Evolutionary conservation across 1,140 invertebrate genomes (phyloP).

Genomic region (Drosophila lacteicornis): DNA sequence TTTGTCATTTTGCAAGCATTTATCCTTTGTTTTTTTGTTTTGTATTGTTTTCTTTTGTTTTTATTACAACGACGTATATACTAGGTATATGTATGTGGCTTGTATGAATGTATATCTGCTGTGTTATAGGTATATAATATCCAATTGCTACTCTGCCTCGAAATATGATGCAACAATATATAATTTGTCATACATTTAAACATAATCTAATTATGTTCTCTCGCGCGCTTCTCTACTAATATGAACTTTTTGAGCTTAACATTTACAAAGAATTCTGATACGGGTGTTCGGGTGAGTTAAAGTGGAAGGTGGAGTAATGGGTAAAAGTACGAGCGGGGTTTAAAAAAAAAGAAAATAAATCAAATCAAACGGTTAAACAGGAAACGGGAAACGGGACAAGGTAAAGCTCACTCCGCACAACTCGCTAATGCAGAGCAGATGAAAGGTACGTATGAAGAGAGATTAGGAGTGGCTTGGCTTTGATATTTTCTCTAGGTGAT

Average conservation of each 20-base stretch:
- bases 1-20: conserved; percentile 58
- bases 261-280: conserved; percentile 78
- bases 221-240: conserved; percentile 55
- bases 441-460: conserved; percentile 51
- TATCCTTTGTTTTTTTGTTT: conserved; percentile 43
- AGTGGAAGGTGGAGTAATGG: conserved; percentile 27
- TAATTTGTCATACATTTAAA: conserved; percentile 73
- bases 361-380: conserved; percentile 23
- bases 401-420: conserved; percentile 30
- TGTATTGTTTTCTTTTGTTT: conserved; percentile 37
- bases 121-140: conserved; percentile 69
- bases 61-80: conserved; percentile 81
- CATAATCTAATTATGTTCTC: conserved; percentile 79
- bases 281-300: conserved; percentile 32
- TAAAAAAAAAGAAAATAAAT: conserved; percentile 25
- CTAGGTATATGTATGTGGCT: conserved; percentile 76
- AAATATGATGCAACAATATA: conserved; percentile 67
- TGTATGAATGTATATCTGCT: conserved; percentile 65
- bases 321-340: conserved; percentile 1
- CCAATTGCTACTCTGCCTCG: conserved; percentile 75
- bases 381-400: conserved; percentile 14
- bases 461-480: conserved; percentile 40
- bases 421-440: conserved; percentile 26
- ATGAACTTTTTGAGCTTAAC: conserved; percentile 83
- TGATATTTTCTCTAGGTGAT: conserved; percentile 72